Evolutionary conservation across 2,797 vertebrate species (phyloP).

Genomic region (Myiotriccus ornatus): DNA sequence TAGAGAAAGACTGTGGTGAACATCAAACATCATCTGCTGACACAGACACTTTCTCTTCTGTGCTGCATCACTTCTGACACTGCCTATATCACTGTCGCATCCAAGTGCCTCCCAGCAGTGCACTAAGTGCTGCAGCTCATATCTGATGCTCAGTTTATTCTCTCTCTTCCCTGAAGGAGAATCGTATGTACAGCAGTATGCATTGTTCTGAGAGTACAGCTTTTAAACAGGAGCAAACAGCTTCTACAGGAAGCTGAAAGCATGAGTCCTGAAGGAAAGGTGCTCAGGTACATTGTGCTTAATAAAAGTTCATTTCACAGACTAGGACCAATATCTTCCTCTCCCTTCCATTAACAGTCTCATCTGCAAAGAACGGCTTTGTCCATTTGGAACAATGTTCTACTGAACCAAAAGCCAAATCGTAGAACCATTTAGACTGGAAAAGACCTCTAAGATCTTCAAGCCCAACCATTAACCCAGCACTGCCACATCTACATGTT

Average conservation of each 20-base stretch:
- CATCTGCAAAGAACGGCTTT: neutral
- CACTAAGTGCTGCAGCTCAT: neutral
- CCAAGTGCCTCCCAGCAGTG: constrained; percentile 18
- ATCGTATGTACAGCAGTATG: neutral
- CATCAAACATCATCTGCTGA: neutral
- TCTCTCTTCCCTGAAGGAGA: neutral
- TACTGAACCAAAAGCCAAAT: neutral
- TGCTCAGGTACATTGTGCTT: neutral
- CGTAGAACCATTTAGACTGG: neutral
- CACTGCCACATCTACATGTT: neutral
- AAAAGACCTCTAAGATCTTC: neutral
- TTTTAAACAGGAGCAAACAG: constrained; percentile 8
- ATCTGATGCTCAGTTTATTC: neutral
- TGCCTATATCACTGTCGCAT: neutral
- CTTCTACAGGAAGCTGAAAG: neutral
- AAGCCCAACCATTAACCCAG: neutral
- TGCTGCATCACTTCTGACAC: neutral
- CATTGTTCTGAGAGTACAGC: neutral
- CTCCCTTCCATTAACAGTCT: neutral
- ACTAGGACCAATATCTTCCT: neutral
- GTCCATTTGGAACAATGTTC: neutral
- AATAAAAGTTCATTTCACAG: neutral
- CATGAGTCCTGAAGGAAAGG: neutral
- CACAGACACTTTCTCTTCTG: neutral
- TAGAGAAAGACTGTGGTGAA: neutral